phyloP scores from a whole-genome alignment of 2,888 invertebrate species.

The Hanleya hanleyi region DNA sequence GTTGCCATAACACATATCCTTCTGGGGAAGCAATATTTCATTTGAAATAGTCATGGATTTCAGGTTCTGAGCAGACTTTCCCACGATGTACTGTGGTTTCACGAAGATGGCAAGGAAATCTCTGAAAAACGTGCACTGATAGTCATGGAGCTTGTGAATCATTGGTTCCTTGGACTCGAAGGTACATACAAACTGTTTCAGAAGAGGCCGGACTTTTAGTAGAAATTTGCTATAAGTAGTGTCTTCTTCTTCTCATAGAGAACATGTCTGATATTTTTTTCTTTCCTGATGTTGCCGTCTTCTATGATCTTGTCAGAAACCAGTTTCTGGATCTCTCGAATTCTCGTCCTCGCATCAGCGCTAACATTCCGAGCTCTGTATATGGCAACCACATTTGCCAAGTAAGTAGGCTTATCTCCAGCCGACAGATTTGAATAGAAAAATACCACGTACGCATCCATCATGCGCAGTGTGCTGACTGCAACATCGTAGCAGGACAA shows the following conservation, averaged over 20 bases:
- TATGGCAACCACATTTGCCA: too few species aligned
- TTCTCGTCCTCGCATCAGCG: too few species aligned
- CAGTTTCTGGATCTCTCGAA: too few species aligned
- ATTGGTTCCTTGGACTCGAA: neutral
- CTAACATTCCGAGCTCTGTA: too few species aligned
- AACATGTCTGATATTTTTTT: neutral
- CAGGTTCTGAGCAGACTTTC: too few species aligned
- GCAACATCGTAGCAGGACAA: slow-evolving; percentile 32
- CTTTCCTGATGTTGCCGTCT: neutral
- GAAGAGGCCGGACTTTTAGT: neutral
- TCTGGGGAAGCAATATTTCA: neutral
- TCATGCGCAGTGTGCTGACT: slow-evolving; percentile 12
- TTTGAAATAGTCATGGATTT: neutral
- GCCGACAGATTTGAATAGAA: too few species aligned
- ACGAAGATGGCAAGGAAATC: neutral
- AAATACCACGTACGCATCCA: too few species aligned
- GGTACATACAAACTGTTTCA: neutral
- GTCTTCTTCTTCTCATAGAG: neutral
- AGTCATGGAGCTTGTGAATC: neutral
- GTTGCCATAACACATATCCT: neutral
- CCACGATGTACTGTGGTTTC: too few species aligned
- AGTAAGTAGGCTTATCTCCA: too few species aligned
- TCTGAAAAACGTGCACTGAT: neutral
- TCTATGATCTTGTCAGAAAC: neutral
- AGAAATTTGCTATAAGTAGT: neutral